Conservation (phyloP, 2,888 invertebrate genomes). For the Cabera pusaria region DNA sequence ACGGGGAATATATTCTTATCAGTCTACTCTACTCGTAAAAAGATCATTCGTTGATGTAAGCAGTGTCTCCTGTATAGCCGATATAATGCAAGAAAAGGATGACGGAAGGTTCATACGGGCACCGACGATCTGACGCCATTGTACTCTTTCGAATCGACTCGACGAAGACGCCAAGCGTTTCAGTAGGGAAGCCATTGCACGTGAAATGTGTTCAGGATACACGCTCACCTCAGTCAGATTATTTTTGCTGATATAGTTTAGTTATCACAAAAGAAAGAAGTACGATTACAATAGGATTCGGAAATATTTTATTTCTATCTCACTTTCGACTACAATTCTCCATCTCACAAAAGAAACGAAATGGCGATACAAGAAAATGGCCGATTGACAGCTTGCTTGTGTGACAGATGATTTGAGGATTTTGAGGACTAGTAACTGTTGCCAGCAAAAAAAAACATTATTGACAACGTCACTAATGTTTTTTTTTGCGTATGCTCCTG, state of each 20-base stretch:
- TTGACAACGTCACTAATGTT: too few relatives aligned
- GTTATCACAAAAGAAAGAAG: conserved; percentile 12
- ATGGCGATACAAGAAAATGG: conserved; percentile 83
- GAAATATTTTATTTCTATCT: conserved; percentile 78
- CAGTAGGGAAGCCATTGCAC: conserved; percentile 12
- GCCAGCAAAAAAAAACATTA: too few relatives aligned
- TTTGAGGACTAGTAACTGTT: too few relatives aligned
- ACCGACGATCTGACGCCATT: conserved; percentile 78
- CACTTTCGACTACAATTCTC: conserved; percentile 76
- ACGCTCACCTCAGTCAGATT: conserved; percentile 34
- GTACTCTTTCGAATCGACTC: conserved; percentile 49
- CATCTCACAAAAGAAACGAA: conserved; percentile 81
- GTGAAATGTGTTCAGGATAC: conserved; percentile 2
- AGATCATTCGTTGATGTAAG: conserved; percentile 76
- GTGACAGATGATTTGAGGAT: conserved; percentile 8
- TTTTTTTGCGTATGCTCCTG: too few relatives aligned
- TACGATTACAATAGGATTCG: conserved; percentile 30
- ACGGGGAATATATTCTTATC: conserved; percentile 78
- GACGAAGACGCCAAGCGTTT: conserved; percentile 42
- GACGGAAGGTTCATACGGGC: conserved; percentile 77
- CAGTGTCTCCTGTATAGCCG: conserved; percentile 76
- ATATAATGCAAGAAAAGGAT: conserved; percentile 83
- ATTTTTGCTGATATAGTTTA: conserved; percentile 16
- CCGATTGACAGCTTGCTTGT: conserved; percentile 33
- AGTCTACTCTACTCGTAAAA: conserved; percentile 77